Conservation (phyloP, 2,888 invertebrate genomes). For the Tenodera sinensis region DNA sequence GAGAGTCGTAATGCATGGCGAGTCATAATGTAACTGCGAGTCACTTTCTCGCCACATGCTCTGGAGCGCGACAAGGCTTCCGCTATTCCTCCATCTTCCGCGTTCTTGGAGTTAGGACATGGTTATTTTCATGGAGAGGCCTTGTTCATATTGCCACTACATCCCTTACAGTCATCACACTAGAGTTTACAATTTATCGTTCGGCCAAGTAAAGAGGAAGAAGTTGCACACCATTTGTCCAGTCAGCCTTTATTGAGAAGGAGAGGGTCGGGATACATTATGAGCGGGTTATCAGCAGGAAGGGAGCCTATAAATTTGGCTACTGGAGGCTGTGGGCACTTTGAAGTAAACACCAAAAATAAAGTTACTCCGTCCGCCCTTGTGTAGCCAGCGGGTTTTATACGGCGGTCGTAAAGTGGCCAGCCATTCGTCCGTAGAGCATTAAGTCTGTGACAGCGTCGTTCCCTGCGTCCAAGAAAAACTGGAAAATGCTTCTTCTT, state of each 20-base stretch:
- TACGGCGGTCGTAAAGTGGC: background rate
- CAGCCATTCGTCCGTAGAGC: background rate
- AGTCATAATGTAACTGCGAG: too few relatives aligned
- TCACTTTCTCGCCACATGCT: too few relatives aligned
- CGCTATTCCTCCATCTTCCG: too few relatives aligned
- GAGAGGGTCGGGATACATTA: background rate
- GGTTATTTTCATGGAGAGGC: too few relatives aligned
- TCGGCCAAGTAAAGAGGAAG: background rate
- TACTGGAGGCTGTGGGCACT: background rate
- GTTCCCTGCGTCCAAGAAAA: background rate
- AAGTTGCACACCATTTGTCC: background rate
- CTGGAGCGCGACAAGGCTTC: too few relatives aligned
- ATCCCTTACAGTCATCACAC: too few relatives aligned
- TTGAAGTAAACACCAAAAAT: background rate
- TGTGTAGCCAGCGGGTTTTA: background rate
- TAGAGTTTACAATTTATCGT: too few relatives aligned
- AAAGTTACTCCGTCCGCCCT: background rate
- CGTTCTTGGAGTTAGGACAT: too few relatives aligned
- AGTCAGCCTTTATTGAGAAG: background rate
- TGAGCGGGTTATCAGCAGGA: background rate
- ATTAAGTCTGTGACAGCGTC: background rate
- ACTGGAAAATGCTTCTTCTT: background rate
- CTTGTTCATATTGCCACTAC: too few relatives aligned
- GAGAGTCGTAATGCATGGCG: too few relatives aligned
- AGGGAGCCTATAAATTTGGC: background rate